Base-by-base conservation (phyloP, 1,140 invertebrate species). In the Drosophila orosa region DNA sequence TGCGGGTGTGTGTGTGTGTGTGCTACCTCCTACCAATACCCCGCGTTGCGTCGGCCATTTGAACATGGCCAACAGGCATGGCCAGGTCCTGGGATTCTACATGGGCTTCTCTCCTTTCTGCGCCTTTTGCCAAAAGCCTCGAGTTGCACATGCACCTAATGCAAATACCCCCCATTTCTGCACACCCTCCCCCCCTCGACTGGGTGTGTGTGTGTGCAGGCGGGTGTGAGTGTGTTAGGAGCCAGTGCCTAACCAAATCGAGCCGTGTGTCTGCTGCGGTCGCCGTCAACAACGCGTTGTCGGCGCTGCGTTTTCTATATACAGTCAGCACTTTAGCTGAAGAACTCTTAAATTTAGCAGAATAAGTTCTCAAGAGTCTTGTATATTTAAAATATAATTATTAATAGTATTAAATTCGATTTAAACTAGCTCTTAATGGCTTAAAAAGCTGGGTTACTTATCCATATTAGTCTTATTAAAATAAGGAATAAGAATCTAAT, bases 121-220 rank as follows among this genome's bases (percentile, higher is more conserved):
- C 61, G 55, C 73, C 73, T 75, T 75, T 67, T 75, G 77, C 61
- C 60, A 81, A 81, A 84, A 78, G 79, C 80, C 83, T 87, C 83
- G 82, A 85, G 83, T 86, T 85, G 82, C 82, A 85, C 67, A 78
- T 87, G 83, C 82, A 85, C 82, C 82, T 85, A 85, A 85, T 85
- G 68, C 81, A 77, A 69, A 78, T 69, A 86, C 67, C 52, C 59
- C 57, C 45, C 27, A 42, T 1, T 6, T 6, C 8, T 44, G 69
- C 65, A 61, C 56, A 62, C 29, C 17, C 22, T 35, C 50, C 25
- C 27, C 3, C 56, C 25, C 55, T 15, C 42, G 37, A 13, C 22
- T 22, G 22, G 9, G 55, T 40, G 56, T 29, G 19, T 24, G 57
- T 10, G 19, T 15, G 45, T 40, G 57, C 1, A 6, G 35, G n/a